Conservation (phyloP, 2,113 vertebrate species). For the Glareola pratincola region DNA sequence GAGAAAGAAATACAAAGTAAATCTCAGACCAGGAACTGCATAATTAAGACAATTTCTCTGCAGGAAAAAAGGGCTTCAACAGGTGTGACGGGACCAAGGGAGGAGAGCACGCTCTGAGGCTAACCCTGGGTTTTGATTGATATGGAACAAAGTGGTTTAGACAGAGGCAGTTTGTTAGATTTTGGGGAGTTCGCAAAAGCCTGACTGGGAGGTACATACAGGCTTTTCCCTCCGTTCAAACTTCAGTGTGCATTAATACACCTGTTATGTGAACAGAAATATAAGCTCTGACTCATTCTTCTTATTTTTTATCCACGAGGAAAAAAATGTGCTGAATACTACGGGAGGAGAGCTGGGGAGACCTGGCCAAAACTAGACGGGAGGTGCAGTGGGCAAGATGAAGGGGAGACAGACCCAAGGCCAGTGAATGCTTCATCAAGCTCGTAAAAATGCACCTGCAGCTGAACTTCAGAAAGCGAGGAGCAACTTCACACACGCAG, state of each 20-base stretch:
- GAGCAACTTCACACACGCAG: accelerated
- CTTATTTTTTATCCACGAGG: neutral
- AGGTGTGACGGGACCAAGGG: neutral
- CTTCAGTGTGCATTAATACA: neutral
- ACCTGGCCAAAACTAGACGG: neutral
- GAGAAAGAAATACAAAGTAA: neutral
- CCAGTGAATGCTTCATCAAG: neutral
- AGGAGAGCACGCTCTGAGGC: neutral
- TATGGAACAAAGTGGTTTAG: neutral
- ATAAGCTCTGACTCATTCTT: neutral
- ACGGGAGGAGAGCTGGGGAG: neutral
- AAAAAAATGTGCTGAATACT: neutral
- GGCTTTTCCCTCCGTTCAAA: neutral
- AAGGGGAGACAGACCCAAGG: neutral
- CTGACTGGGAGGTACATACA: neutral
- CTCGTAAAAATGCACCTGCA: neutral
- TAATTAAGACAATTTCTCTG: neutral
- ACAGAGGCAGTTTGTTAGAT: neutral
- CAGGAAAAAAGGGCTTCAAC: neutral
- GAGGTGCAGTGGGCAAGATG: neutral
- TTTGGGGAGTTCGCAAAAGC: neutral
- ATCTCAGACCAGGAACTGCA: neutral
- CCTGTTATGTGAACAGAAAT: neutral
- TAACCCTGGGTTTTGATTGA: neutral
- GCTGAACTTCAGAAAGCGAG: neutral